Evolutionary conservation across 2,113 vertebrate species (phyloP).

Genomic region (Equus przewalskii): DNA sequence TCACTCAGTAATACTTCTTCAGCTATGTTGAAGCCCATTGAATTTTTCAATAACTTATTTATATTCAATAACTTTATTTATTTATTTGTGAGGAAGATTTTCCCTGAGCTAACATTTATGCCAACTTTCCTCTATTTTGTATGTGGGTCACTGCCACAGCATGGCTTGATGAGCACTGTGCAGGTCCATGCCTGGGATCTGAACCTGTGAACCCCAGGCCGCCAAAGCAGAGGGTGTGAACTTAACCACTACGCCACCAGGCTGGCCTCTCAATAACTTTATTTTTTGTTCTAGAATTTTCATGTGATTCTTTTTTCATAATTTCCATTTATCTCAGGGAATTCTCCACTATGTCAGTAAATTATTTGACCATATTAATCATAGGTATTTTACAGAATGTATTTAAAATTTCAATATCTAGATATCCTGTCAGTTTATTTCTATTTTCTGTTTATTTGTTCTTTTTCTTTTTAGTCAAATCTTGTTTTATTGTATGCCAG

Average conservation of each 20-base stretch:
- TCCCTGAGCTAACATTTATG: no score
- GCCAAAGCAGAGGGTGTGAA: no score
- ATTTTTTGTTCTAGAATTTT: constrained; percentile 17
- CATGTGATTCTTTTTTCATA: not conserved
- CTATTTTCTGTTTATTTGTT: not conserved
- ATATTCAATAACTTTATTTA: no score
- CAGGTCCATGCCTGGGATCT: no score
- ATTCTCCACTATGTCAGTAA: not conserved
- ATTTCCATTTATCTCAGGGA: not conserved
- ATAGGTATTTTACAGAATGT: not conserved
- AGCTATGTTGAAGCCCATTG: not conserved
- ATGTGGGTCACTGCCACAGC: no score
- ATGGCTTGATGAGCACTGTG: no score
- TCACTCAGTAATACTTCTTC: not conserved
- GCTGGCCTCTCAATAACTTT: not conserved
- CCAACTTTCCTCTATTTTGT: no score
- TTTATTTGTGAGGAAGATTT: no score
- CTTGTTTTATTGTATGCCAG: not conserved
- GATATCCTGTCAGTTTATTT: not conserved
- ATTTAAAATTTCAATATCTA: not conserved
- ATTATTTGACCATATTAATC: not conserved
- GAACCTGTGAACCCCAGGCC: no score
- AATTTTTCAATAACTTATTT: not conserved
- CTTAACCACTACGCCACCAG: no score
- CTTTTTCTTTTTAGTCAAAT: not conserved